Conservation (phyloP, 2,113 vertebrate genomes). For the Aspidoscelis tigris region DNA sequence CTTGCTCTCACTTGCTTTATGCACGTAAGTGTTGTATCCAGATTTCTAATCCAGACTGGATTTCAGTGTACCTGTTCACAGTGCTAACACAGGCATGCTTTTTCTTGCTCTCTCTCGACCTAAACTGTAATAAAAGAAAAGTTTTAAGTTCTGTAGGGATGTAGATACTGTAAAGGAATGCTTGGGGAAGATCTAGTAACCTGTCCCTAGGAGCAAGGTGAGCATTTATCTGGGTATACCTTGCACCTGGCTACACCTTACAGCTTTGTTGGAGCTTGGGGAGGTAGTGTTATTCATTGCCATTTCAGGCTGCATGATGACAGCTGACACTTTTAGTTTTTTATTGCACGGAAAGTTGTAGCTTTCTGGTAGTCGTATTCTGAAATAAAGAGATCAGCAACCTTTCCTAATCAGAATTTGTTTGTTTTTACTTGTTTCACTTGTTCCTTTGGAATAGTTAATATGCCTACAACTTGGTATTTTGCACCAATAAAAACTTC, state of each 20-base stretch:
- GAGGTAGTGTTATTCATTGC: too few relatives aligned
- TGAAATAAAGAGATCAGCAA: not conserved
- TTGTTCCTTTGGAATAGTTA: not conserved
- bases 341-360: too few relatives aligned
- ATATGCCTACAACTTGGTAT: not conserved
- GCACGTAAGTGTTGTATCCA: not conserved
- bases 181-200: not conserved
- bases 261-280: too few relatives aligned
- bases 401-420: not conserved
- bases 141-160: too few relatives aligned
- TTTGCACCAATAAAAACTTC: not conserved
- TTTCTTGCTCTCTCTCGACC: not conserved
- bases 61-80: not conserved
- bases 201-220: too few relatives aligned
- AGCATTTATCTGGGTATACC: too few relatives aligned
- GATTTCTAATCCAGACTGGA: not conserved
- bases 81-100: not conserved
- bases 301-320: too few relatives aligned
- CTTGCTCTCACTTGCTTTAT: not conserved
- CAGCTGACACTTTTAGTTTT: too few relatives aligned
- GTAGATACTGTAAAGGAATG: too few relatives aligned
- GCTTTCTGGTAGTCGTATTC: not conserved
- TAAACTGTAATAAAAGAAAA: not conserved
- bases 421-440: not conserved
- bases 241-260: too few relatives aligned